Evolutionary conservation across 2,888 invertebrate genomes (phyloP).

Genomic region (Elysia crispata): DNA sequence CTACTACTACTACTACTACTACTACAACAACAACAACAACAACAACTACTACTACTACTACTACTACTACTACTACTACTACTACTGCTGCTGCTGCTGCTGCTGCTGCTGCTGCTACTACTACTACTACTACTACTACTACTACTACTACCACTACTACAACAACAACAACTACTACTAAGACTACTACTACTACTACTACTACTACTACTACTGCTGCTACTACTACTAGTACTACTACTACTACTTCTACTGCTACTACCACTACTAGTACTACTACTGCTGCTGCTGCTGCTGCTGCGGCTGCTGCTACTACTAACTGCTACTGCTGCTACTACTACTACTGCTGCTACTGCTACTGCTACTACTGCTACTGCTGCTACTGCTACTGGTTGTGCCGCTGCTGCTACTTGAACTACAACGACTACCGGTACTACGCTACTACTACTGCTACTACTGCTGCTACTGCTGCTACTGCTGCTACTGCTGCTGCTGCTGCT

Average conservation of each 20-base stretch:
- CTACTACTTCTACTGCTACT: constrained; percentile 13
- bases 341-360: constrained; percentile 23
- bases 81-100: background rate
- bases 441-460: background rate
- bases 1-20: background rate
- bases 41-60: constrained; percentile 1
- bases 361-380: constrained; percentile 14
- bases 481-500: background rate
- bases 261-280: too few relatives aligned
- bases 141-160: background rate
- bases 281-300: too few relatives aligned
- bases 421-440: too few relatives aligned
- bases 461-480: background rate
- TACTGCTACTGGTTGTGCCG: constrained; percentile 21
- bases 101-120: background rate
- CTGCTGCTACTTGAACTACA: too few relatives aligned
- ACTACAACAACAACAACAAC: background rate
- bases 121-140: background rate
- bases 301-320: too few relatives aligned
- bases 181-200: too few relatives aligned
- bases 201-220: background rate
- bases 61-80: background rate
- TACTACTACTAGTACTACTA: constrained; percentile 4
- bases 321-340: constrained; percentile 20
- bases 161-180: too few relatives aligned